Conservation (phyloP, 2,113 vertebrate species). For the Lagenorhynchus albirostris region DNA sequence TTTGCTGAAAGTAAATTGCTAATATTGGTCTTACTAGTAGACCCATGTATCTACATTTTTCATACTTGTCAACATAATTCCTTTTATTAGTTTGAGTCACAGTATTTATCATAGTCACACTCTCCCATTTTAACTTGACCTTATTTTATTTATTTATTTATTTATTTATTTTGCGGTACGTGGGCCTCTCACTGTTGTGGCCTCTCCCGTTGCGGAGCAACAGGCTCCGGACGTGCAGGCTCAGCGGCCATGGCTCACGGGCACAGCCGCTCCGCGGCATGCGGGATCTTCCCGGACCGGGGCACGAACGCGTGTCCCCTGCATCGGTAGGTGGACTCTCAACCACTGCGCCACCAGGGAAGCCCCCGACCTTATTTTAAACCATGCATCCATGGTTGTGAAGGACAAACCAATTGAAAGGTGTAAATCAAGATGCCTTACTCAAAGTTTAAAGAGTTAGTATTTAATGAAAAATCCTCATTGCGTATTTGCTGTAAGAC, state of each 20-base stretch:
- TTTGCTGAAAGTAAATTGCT: slow-evolving; percentile 6
- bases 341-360: no score
- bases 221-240: no score
- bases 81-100: not conserved
- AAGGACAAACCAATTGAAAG: not conserved
- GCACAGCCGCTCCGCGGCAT: no score
- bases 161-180: no score
- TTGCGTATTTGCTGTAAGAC: accelerated
- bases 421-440: not conserved
- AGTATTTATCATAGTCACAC: not conserved
- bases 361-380: not conserved
- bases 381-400: not conserved
- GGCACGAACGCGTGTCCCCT: no score
- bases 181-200: no score
- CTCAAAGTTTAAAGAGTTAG: not conserved
- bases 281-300: no score
- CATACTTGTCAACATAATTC: not conserved
- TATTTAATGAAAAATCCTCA: not conserved
- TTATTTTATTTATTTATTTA: not conserved
- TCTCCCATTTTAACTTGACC: not conserved
- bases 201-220: no score
- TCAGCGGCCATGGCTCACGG: no score
- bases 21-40: not conserved
- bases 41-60: not conserved
- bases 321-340: accelerated